Evolutionary conservation across 2,797 vertebrate genomes (phyloP).

Genomic region (Cygnus olor): DNA sequence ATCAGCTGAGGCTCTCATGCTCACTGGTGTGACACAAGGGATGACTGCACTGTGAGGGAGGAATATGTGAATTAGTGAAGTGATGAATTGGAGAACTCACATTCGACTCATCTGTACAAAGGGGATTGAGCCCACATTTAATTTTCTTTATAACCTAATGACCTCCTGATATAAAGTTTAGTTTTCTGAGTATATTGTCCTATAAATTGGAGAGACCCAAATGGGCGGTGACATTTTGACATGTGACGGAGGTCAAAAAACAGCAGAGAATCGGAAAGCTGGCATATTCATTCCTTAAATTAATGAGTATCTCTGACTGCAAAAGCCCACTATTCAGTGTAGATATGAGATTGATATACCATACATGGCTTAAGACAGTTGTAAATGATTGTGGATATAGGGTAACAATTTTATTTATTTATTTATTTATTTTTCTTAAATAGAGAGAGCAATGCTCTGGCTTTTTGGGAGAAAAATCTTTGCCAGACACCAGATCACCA

Average conservation of each 20-base stretch:
- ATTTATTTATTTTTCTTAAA: too few species aligned
- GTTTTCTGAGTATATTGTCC: not conserved
- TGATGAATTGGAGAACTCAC: not conserved
- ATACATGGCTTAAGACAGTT: not conserved
- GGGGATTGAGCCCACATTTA: not conserved
- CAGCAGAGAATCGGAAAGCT: not conserved
- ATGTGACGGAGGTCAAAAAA: not conserved
- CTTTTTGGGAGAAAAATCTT: not conserved
- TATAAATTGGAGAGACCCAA: not conserved
- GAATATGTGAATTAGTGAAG: not conserved
- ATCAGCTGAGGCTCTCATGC: fast-evolving
- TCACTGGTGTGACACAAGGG: not conserved
- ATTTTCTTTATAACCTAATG: not conserved
- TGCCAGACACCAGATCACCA: not conserved
- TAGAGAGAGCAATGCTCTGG: not conserved
- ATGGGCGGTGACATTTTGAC: not conserved
- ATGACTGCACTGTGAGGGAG: fast-evolving
- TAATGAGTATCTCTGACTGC: not conserved
- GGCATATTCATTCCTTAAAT: not conserved
- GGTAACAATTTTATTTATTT: not conserved
- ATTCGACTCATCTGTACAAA: not conserved
- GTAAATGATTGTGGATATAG: not conserved
- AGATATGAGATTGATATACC: not conserved
- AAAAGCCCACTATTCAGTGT: not conserved
- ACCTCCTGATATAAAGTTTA: not conserved